phyloP scores from a whole-genome alignment of 2,797 vertebrate genomes.

The Heliangelus exortis region DNA sequence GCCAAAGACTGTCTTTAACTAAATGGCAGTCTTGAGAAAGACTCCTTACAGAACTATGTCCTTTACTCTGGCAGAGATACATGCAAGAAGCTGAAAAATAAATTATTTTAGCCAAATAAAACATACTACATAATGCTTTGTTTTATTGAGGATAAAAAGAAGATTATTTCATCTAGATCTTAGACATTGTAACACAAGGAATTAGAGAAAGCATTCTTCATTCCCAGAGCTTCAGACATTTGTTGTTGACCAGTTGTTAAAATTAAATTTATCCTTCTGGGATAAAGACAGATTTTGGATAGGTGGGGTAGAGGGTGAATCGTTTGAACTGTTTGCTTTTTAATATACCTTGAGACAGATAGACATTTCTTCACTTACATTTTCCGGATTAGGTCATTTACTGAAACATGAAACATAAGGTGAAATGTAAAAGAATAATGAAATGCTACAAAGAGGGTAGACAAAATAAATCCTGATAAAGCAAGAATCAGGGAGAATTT shows the following conservation, averaged over 20 bases:
- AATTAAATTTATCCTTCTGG: neutral
- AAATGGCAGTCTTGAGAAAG: conserved; percentile 9
- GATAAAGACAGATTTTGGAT: neutral
- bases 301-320: neutral
- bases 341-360: neutral
- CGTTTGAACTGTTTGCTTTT: neutral
- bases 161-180: neutral
- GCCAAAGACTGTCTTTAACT: neutral
- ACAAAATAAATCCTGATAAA: neutral
- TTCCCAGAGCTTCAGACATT: neutral
- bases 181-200: neutral
- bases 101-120: neutral
- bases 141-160: neutral
- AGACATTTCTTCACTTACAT: neutral
- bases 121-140: neutral
- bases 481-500: neutral
- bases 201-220: neutral
- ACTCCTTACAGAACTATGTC: neutral
- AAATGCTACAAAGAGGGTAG: neutral
- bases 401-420: neutral
- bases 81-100: neutral
- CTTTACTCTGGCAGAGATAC: neutral
- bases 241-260: neutral
- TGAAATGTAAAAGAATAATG: neutral
- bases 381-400: neutral